Base-by-base conservation (phyloP, 2,113 vertebrate genomes). In the Mugil cephalus region DNA sequence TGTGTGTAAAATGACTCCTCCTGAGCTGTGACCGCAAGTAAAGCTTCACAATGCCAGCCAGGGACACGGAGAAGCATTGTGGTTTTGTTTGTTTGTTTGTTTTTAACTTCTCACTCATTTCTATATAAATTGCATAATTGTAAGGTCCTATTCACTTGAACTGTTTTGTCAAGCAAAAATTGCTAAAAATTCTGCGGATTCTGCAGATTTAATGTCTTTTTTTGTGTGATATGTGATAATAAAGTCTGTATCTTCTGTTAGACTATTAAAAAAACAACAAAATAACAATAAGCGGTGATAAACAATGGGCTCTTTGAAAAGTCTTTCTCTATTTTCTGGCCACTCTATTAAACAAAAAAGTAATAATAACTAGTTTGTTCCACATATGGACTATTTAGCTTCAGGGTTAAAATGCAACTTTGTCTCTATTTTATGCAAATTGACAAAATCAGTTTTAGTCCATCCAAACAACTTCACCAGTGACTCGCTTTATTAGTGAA, bases 21-120 rank as follows among this genome's bases (percentile, higher is more conserved):
- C 60, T 24, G 8, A 21, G 19, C 61, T 46, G 52, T 35, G 40
- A 36, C 12, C 50, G 64, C 34, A 61, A 56, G 53, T 79, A 39
- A 35, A 54, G 14, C 10, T 30, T 5, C 24, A 5, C 5, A 5
- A 30, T 24, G 42, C 8, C 55, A 48, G 67, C n/a, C 50, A 17
- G 38, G 4, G 0, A 19, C 8, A 4, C 58, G 24, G 11, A 48
- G 24, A 30, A 11, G 8, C 48, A 0, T 30, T 30, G 24, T 30
- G n/a, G 7, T 40, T 38, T 38, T 18, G 8, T 21, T 54, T 68
- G 7, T 61, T 1, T 43, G 18, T 35, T 15, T 3, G 35, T 7
- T n/a, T 47, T 43, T 39, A 9, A 34, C 54, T 45, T 45, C 10
- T n/a, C 17, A 50, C 6, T 19, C 12, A 1, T 3, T 59, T 59